Evolutionary conservation across 2,797 vertebrate species (phyloP).

Genomic region (Uromys caudimaculatus): DNA sequence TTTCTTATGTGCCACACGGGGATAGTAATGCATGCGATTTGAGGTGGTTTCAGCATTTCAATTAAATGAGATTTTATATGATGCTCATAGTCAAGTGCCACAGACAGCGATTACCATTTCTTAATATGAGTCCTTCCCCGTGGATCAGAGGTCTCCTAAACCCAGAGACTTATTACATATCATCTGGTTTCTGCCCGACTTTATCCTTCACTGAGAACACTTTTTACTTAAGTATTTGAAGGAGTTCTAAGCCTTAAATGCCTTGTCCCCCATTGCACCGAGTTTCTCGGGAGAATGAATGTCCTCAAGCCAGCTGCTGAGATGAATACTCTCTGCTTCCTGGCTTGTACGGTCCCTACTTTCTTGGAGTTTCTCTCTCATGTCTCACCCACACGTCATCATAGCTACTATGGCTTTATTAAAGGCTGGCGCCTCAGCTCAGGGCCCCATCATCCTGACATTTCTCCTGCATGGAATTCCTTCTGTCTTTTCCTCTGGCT

Average conservation of each 20-base stretch:
- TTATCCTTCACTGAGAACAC: conserved; percentile 41
- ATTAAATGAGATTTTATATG: conserved; percentile 48
- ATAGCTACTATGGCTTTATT: conserved; percentile 9
- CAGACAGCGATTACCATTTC: neutral
- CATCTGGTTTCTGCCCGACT: conserved; percentile 53
- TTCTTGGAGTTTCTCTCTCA: neutral
- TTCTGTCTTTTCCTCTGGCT: neutral
- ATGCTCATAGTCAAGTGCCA: neutral
- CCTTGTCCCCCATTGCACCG: neutral
- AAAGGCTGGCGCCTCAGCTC: neutral
- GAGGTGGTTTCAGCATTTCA: conserved; percentile 5
- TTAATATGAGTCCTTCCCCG: neutral
- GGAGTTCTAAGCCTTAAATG: conserved; percentile 35
- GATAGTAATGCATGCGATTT: conserved; percentile 12
- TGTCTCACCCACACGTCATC: neutral
- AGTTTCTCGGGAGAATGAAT: conserved; percentile 69
- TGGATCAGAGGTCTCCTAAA: conserved; percentile 15
- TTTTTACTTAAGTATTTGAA: conserved; percentile 56
- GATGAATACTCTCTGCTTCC: conserved; percentile 28
- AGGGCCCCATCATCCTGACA: neutral
- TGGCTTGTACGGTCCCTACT: neutral
- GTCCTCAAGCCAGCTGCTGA: conserved; percentile 37
- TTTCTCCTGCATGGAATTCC: neutral
- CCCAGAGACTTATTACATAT: neutral
- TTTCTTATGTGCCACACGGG: neutral